A percentile compares a stretch with the other conserved stretches of the same genome.
phyloP scores from a whole-genome alignment of 2,113 vertebrate genomes.

The Meriones unguiculatus region DNA sequence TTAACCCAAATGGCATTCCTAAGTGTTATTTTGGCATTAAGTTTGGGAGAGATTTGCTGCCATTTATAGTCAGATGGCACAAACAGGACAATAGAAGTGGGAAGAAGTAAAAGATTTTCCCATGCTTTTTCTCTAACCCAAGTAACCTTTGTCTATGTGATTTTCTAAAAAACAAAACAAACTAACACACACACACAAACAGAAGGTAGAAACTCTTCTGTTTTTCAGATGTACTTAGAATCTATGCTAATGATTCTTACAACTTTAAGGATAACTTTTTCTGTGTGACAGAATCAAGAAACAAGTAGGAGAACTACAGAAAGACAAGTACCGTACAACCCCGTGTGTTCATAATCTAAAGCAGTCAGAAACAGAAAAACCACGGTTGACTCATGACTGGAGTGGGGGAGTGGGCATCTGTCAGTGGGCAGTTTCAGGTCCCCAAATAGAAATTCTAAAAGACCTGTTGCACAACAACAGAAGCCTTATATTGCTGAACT shows the following conservation, averaged over 20 bases:
- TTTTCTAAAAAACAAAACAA: neutral
- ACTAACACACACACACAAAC: too few relatives aligned
- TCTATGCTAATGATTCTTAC: conserved; percentile 4
- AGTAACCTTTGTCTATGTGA: neutral
- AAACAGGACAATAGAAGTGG: neutral
- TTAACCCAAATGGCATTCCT: neutral
- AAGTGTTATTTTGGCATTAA: neutral
- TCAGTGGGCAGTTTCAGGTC: neutral
- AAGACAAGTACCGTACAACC: neutral
- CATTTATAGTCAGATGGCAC: neutral
- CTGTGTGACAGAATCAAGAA: neutral
- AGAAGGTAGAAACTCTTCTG: neutral
- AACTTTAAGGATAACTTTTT: neutral
- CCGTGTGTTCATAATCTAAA: neutral
- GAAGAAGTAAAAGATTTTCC: neutral
- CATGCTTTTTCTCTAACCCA: neutral
- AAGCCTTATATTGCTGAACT: neutral
- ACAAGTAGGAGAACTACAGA: neutral
- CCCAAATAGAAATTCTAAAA: neutral
- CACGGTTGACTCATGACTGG: too few relatives aligned
- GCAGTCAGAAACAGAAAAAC: neutral
- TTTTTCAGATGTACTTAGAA: neutral
- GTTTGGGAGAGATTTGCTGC: neutral
- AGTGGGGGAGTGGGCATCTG: fast-evolving
- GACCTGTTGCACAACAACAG: neutral